phyloP scores from a whole-genome alignment of 2,888 invertebrate species.

The Phyto melanocephala region DNA sequence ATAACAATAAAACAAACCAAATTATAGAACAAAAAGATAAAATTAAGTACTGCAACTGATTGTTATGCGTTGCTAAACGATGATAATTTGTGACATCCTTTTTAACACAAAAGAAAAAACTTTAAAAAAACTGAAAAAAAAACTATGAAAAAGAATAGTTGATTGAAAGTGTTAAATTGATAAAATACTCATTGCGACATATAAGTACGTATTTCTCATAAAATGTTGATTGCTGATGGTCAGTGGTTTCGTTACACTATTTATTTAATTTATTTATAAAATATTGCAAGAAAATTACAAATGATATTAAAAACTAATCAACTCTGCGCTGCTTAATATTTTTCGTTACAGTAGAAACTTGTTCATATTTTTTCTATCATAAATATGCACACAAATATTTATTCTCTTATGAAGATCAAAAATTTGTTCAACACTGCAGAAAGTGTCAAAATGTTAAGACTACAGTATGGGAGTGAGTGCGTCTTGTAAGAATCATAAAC shows the following conservation, averaged over 20 bases:
- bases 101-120: slow-evolving; percentile 20
- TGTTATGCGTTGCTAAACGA: slow-evolving; percentile 76
- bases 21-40: slow-evolving; percentile 17
- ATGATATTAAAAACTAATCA: too few species aligned
- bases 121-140: slow-evolving; percentile 1
- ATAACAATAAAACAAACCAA: slow-evolving; percentile 15
- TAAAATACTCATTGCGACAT: slow-evolving; percentile 22
- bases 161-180: slow-evolving; percentile 56
- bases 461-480: too few species aligned
- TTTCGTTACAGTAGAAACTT: too few species aligned
- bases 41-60: slow-evolving; percentile 72
- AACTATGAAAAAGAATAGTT: slow-evolving; percentile 5
- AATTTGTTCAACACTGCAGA: too few species aligned
- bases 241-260: not conserved
- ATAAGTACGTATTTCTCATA: not conserved
- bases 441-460: too few species aligned
- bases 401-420: too few species aligned
- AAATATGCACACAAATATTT: too few species aligned
- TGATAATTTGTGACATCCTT: slow-evolving; percentile 67
- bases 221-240: not conserved
- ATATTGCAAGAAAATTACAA: too few species aligned
- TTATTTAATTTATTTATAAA: too few species aligned
- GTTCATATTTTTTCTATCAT: too few species aligned
- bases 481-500: too few species aligned
- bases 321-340: too few species aligned